Base-by-base conservation (phyloP, 1,140 invertebrate genomes). In the Drosophila elegans region DNA sequence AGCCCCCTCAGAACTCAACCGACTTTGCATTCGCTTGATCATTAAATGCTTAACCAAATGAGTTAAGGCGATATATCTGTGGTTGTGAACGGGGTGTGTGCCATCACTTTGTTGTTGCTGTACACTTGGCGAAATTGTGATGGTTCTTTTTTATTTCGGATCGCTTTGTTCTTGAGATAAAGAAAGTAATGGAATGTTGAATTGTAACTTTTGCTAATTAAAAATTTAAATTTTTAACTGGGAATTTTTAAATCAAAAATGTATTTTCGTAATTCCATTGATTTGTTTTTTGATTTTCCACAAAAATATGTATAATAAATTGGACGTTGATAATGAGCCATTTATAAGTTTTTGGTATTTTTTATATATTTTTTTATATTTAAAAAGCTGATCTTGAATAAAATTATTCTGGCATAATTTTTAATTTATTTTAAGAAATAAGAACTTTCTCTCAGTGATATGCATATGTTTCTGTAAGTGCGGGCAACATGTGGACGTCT, bases 11-110 rank as follows among this genome's bases (percentile, higher is more conserved):
- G 53, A 59, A 59, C 60, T 32, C 36, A 25, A 16, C 21, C 29
- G 29, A 39, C 64, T 59, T 38, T 45, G 38, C 29, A 36, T 38
- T 62, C 42, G 38, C 39, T 36, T 52, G 72, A 75, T 75, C 73
- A 75, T 75, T 75, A 66, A 75, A 75, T 75, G 72, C 73, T 75
- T 66, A 75, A 75, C 73, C 73, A 75, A 75, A 75, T 75, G 73
- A 67, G 61, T 54, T 46, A 51, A 56, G 46, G 67, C 42, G 49
- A 69, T 71, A 41, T 56, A 36, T 38, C 42, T 69, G 67, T 56
- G 64, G 64, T 71, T 69, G 39, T 67, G 48, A 56, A 57, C 48
- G 72, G 72, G 71, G 73, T 75, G 60, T 62, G 59, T 64, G 60
- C 46, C 61, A 32, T n/a, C 51, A 49, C 29, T 56, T 55, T 68